A percentile compares a stretch with the other conserved stretches of the same genome.
Evolutionary conservation across 2,888 invertebrate genomes (phyloP).

Genomic region (Ormyrus thymus): DNA sequence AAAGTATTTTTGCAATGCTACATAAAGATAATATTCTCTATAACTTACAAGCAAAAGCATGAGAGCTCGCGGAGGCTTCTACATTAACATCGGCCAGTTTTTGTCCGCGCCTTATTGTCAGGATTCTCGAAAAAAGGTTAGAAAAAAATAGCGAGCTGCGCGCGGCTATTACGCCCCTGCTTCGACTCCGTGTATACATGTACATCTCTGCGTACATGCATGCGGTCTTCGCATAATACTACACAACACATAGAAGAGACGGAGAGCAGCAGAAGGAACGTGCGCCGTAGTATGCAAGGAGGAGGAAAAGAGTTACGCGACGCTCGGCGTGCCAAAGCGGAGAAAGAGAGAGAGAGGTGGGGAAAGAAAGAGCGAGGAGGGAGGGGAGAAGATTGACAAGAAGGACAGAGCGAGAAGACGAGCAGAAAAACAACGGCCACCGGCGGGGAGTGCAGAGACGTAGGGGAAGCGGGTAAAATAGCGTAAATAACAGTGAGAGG

Average conservation of each 20-base stretch:
- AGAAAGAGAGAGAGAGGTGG: neutral
- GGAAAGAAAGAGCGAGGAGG: neutral
- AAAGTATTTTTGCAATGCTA: too few species aligned
- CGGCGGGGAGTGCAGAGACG: neutral
- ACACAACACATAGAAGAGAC: too few species aligned
- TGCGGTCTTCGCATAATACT: neutral
- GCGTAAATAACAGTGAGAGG: constrained; percentile 8
- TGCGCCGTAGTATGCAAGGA: neutral
- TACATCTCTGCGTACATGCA: neutral
- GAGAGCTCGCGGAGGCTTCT: too few species aligned
- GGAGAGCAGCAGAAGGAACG: neutral
- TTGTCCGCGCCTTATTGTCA: too few species aligned
- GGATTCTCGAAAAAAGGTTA: too few species aligned
- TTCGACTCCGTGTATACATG: neutral
- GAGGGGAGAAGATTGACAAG: constrained; percentile 1
- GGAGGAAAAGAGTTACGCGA: neutral
- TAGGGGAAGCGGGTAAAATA: neutral
- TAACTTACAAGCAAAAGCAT: too few species aligned
- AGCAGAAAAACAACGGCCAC: neutral
- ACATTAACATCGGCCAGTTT: too few species aligned
- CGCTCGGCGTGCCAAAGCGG: too few species aligned
- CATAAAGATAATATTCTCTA: too few species aligned
- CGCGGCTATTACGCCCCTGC: neutral
- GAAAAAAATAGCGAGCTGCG: too few species aligned
- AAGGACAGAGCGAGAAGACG: constrained; percentile 17